Evolutionary conservation across 1,140 invertebrate species (phyloP).

Genomic region (Tetramorium simillimum): DNA sequence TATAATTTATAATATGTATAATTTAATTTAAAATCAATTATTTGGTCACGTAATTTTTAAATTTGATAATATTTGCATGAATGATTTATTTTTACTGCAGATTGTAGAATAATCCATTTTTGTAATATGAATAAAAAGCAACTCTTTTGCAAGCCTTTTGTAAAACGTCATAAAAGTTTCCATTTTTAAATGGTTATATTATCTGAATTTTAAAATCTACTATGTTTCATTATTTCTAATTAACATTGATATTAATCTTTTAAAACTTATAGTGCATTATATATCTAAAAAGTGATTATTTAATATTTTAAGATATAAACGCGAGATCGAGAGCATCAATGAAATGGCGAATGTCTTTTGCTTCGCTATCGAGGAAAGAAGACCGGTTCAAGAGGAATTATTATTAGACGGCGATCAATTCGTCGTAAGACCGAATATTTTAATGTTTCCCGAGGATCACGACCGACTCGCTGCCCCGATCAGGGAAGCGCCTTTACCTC

Average conservation of each 20-base stretch:
- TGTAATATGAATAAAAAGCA: neutral
- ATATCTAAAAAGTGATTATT: no score
- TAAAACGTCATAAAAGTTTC: neutral
- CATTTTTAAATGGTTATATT: neutral
- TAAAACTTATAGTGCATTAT: neutral
- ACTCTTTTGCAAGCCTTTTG: neutral
- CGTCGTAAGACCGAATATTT: constrained; percentile 81
- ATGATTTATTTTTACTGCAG: neutral
- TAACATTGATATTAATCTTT: neutral
- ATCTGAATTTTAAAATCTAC: neutral
- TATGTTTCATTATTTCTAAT: neutral
- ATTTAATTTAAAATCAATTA: neutral
- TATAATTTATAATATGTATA: no score
- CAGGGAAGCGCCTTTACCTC: constrained; percentile 64
- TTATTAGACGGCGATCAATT: constrained; percentile 84
- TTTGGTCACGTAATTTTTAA: neutral
- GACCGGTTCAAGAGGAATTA: constrained; percentile 82
- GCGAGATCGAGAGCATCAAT: constrained; percentile 86
- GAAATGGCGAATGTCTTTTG: constrained; percentile 85
- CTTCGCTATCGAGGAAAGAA: constrained; percentile 86
- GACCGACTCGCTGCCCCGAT: constrained; percentile 68
- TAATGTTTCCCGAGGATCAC: constrained; percentile 77
- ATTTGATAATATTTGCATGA: neutral
- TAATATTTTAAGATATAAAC: constrained; percentile 79
- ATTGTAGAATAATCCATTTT: neutral